Evolutionary conservation across 2,888 invertebrate genomes (phyloP), one percentile per base, ranked within the genome.

Genomic region (Elaeidobius kamerunicus): DNA sequence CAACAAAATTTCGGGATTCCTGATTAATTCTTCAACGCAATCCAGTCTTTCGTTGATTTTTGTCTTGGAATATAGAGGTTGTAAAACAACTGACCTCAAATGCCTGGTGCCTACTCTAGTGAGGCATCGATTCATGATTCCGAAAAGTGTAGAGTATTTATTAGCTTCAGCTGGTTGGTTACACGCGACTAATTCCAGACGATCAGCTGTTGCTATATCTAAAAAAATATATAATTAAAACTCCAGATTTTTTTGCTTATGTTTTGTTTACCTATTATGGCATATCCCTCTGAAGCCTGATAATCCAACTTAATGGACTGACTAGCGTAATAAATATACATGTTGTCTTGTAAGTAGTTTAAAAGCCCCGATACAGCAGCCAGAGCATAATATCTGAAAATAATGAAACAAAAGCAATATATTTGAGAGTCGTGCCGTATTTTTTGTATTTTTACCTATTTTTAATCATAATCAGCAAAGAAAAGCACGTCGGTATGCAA

Each of bases 301-400:
- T 88, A 95, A 60, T 86, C 83, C 23, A 95, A 79, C 72, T 85
- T 87, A 55, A 96, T 72, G 0, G 92, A 86, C 63, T 83, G 82
- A 44, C 83, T 80, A 0, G 85, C 82, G 70, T 88, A 92, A 14
- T 84, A 77, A 14, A 88, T 76, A 58, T 85, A 85, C 63, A 90
- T 84, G 50, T 85, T 83, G 61, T 83, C 83, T 71, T 94, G 91
- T 1, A 91, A 80, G 69, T 93, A 94, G 66, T 86, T 88, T 3
- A 95, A 68, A 2, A 95, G 77, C 2, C 92, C 94, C 12, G 89
- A 83, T n/a, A 85, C 83, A 1, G 94, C 85, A 7, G 93, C 84
- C 45, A 95, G 70, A 11, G 91, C 88, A 67, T 93, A 93, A 70
- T 90, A 91, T 66, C 91, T 93, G 67, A 19, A 41, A 49, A 18